phyloP scores from a whole-genome alignment of 2,888 invertebrate species.

The Yponomeuta sedellus region DNA sequence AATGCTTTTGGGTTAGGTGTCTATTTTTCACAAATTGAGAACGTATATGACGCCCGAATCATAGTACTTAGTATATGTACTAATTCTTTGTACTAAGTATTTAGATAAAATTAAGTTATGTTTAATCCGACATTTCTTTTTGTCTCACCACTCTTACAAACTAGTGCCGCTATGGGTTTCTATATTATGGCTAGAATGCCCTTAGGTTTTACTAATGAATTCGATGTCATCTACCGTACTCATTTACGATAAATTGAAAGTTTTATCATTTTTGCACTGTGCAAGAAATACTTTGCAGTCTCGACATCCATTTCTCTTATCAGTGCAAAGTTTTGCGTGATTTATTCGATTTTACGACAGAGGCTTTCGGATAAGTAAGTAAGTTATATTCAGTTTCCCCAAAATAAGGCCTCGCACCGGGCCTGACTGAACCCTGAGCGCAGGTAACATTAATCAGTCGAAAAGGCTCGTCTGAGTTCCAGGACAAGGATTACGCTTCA shows the following conservation, averaged over 20 bases:
- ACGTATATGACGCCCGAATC: too few relatives aligned
- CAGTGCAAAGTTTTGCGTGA: background rate
- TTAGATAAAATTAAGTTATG: too few relatives aligned
- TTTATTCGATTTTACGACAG: background rate
- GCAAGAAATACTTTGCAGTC: conserved; percentile 6
- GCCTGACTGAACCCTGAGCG: background rate
- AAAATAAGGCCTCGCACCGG: background rate
- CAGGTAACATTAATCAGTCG: background rate
- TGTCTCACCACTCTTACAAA: too few relatives aligned
- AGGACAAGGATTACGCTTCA: background rate
- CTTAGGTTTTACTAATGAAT: too few relatives aligned
- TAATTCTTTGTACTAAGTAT: too few relatives aligned
- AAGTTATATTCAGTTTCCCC: background rate
- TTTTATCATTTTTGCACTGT: conserved; percentile 4
- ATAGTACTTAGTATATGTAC: too few relatives aligned
- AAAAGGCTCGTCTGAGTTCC: background rate
- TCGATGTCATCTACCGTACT: too few relatives aligned
- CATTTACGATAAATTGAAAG: background rate
- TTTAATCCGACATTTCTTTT: too few relatives aligned
- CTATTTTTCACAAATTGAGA: background rate
- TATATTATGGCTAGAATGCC: too few relatives aligned
- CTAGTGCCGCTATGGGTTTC: too few relatives aligned
- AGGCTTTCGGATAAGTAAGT: background rate
- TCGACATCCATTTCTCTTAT: conserved; percentile 9
- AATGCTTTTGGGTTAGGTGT: background rate